Base-by-base conservation (phyloP, 1,140 invertebrate genomes). In the Zaprionus tsacasi region DNA sequence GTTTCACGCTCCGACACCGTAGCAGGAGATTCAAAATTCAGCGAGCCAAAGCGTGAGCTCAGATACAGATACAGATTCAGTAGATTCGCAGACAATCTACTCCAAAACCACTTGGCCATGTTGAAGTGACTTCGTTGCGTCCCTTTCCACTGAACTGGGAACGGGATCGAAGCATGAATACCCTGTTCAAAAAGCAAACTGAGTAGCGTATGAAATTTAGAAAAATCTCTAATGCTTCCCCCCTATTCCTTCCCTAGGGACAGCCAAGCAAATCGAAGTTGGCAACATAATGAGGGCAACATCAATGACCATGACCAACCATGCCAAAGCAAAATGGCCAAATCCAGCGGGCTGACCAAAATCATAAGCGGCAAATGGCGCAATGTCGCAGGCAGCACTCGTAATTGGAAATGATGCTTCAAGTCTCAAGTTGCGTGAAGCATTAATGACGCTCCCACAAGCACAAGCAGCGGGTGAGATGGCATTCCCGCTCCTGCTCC, bases 351-450 rank as follows among this genome's bases (percentile, higher is more conserved):
- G 45, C 64, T 73, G 64, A 64, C 75, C 70, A 64, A 69, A 77
- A 68, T 73, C 70, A 77, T 74, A 73, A 77, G 17, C 58, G 59
- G 50, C 61, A 69, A 74, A 50, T 25, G 45, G 17, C 17, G 45
- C 45, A 68, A 45, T 58, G 48, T 60, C 35, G 50, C 56, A 35
- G 68, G 48, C 74, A 76, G 64, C 33, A 65, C 30, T 35, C 35
- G 74, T 87, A 87, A 88, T 87, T 87, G 83, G 77, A 83, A 88
- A 83, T 83, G 83, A 88, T 88, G 83, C 68, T 81, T 61, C 77
- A 67, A 82, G 80, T 83, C 73, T 72, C 77, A 76, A 72, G 77
- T 78, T 79, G 83, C 66, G 80, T 82, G 61, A 73, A 54, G 65
- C 77, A 70, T 78, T 88, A 76, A 80, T 87, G 82, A 83, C 55